These are phyloP conservation scores for Argyresthia albistria DNA, from an alignment of 2,888 invertebrate genomes.

Conservation along the genomic window DNA sequence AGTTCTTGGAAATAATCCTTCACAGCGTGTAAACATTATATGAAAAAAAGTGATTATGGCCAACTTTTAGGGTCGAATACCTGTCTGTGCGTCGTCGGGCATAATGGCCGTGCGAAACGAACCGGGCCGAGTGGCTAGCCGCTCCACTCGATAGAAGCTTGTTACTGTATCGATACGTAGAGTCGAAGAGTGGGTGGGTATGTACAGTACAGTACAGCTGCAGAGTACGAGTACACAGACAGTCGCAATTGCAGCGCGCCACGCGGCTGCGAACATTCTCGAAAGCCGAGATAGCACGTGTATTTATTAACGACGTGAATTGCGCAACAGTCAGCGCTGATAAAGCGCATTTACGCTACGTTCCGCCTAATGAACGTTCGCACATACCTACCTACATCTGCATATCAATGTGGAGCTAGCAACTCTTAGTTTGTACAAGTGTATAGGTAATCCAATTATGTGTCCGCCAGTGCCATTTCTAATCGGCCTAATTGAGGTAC, in stretches of 20 bases:
- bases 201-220: not conserved
- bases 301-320: constrained; percentile 41
- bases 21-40: no score
- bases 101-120: constrained; percentile 19
- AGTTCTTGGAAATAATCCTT: no score
- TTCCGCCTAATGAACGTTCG: constrained; percentile 8
- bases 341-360: constrained; percentile 17
- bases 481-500: constrained; percentile 45
- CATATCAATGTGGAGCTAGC: constrained; percentile 9
- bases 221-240: not conserved
- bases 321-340: constrained; percentile 39
- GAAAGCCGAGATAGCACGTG: constrained; percentile 55
- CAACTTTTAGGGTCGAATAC: no score
- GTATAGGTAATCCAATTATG: constrained; percentile 43
- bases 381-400: not conserved
- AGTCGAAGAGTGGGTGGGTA: no score
- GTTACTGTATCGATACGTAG: not conserved
- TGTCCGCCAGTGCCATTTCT: constrained; percentile 31
- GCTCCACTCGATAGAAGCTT: constrained; percentile 1
- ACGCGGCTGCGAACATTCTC: constrained; percentile 54
- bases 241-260: constrained; percentile 15
- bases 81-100: no score
- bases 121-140: constrained; percentile 14
- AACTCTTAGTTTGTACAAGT: constrained; percentile 25
- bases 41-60: no score